A percentile compares a stretch with the other conserved stretches of the same genome.
Evolutionary conservation across 2,113 vertebrate species (phyloP).

Genomic region (Columba janthina): DNA sequence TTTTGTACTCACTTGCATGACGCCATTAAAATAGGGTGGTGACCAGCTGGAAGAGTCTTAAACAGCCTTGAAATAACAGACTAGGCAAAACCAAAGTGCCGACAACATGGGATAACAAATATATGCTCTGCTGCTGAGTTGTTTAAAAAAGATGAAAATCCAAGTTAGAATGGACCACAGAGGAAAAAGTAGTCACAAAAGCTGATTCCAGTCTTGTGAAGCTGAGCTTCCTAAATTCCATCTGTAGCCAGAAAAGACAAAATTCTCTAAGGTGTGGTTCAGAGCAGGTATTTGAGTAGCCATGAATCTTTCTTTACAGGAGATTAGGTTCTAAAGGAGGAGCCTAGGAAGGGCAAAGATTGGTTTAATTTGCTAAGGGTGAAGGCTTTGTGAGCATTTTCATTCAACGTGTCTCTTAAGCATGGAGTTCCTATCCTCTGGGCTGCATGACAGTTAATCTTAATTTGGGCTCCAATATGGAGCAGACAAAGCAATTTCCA

Average conservation of each 20-base stretch:
- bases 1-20: background rate
- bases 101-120: background rate
- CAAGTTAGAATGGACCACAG: background rate
- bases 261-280: background rate
- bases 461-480: background rate
- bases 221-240: background rate
- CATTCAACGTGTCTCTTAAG: background rate
- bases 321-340: background rate
- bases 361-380: background rate
- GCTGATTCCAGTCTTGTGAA: background rate
- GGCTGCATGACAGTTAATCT: background rate
- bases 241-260: background rate
- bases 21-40: background rate
- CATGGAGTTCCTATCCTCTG: background rate
- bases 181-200: background rate
- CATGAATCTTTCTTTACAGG: background rate
- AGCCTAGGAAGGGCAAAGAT: background rate
- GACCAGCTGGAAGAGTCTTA: background rate
- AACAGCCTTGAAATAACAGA: constrained; percentile 10
- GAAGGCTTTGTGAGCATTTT: background rate
- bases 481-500: background rate
- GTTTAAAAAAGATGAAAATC: background rate
- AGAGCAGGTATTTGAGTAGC: background rate
- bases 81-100: background rate
- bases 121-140: background rate